These are phyloP conservation scores for Strigops habroptila DNA, from an alignment of 2,113 vertebrate genomes.

Conservation along the genomic window DNA sequence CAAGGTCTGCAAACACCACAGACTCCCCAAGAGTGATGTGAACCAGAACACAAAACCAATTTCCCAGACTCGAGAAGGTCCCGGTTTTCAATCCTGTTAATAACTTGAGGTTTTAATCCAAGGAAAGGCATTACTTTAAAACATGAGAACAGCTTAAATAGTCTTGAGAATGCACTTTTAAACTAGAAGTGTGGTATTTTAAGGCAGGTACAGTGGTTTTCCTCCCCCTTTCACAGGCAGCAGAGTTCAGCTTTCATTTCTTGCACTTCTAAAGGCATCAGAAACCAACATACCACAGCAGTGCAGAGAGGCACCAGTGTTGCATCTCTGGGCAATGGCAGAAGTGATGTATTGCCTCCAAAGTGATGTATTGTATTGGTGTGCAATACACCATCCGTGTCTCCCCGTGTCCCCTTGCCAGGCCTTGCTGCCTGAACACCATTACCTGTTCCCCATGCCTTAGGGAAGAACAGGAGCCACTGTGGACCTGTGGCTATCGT, in stretches of 20 bases:
- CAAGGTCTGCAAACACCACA: neutral
- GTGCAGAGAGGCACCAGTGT: neutral
- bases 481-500: rapidly evolving
- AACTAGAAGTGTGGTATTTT: neutral
- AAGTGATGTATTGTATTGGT: too few relatives aligned
- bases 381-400: rapidly evolving
- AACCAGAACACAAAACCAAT: slow-evolving; percentile 5
- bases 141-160: neutral
- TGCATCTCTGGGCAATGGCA: neutral
- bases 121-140: neutral
- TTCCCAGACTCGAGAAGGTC: neutral
- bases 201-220: neutral
- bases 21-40: neutral
- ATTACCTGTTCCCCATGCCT: rapidly evolving
- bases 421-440: neutral
- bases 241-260: neutral
- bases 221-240: neutral
- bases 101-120: neutral
- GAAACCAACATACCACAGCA: slow-evolving; percentile 20
- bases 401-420: neutral
- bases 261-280: neutral
- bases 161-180: neutral
- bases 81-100: neutral
- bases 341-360: neutral
- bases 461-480: neutral